Percentiles rank a stretch among this genome's conserved stretches.
Evolutionary conservation across 2,797 vertebrate species (phyloP).

Genomic region (Myripristis jacobus): DNA sequence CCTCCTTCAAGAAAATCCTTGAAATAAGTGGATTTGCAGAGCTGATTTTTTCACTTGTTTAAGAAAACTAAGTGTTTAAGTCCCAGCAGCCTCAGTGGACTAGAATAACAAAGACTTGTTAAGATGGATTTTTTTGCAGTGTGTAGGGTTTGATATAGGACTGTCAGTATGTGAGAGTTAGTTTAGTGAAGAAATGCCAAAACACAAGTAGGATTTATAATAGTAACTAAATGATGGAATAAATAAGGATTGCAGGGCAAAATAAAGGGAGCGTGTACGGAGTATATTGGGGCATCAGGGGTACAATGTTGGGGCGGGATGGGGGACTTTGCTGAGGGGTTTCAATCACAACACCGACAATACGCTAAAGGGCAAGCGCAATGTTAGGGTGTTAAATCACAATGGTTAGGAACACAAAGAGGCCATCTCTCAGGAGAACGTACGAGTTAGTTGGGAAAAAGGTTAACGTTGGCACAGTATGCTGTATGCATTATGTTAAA

Average conservation of each 20-base stretch:
- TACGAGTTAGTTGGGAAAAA: conserved; percentile 53
- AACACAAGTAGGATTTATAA: conserved; percentile 33
- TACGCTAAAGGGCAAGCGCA: conserved; percentile 49
- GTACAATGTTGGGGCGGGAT: conserved; percentile 53
- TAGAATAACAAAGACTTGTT: conserved; percentile 36
- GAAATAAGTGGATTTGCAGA: background rate
- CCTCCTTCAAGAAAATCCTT: background rate
- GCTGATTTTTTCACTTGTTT: conserved; percentile 25
- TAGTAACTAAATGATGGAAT: conserved; percentile 52
- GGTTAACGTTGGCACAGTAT: conserved; percentile 38
- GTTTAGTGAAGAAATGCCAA: conserved; percentile 44
- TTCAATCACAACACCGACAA: conserved; percentile 60
- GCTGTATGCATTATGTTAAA: conserved; percentile 45
- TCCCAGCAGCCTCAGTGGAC: background rate
- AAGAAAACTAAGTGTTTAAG: background rate
- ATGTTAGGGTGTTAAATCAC: conserved; percentile 53
- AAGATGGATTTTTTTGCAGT: conserved; percentile 76
- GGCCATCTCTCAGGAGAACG: conserved; percentile 53
- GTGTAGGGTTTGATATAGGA: conserved; percentile 34
- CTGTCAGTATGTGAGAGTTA: conserved; percentile 47
- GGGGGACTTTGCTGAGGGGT: conserved; percentile 47
- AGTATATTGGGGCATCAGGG: conserved; percentile 39
- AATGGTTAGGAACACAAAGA: conserved; percentile 58
- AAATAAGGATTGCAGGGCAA: conserved; percentile 50
- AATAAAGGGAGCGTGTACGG: conserved; percentile 50